Evolutionary conservation across 2,888 invertebrate genomes (phyloP), one percentile per base, ranked within the genome.

Genomic region (Eupithecia insigniata): DNA sequence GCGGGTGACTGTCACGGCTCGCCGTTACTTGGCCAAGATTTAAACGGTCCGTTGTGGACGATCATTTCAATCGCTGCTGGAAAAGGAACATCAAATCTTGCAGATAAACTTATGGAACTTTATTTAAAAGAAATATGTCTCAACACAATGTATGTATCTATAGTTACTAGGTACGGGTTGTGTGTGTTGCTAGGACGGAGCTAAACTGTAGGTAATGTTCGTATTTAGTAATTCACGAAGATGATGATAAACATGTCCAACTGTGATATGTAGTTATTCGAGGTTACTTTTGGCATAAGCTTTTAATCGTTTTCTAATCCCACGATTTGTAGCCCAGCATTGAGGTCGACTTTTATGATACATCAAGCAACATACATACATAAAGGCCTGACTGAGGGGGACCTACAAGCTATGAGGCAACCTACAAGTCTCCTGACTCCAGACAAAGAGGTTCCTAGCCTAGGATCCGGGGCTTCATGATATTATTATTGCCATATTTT

Each of bases 311-410:
- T 61, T 61, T 61, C 60, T 61, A 61, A 61, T 61, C 1, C 60
- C 60, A 61, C 60, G 60, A 61, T 61, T 32, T 61, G 60, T 61
- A 28, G 60, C 30, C 58, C 58, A 26, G 26, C 28, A 55, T 58
- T 26, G 58, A 58, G 26, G 26, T 58, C 16, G 16, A 14, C 58
- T 58, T 58, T 58, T 58, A 58, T 58, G 22, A 58, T 28, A 28
- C 14, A 28, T 28, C 5, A 58, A 16, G 43, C 43, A 5, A 12
- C 36, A 1, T 43, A 43, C 43, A 1, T 39, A 18, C 43, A 14
- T 39, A 16, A 12, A 18, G 43, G 16, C 14, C 4, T 3, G 5
- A 28, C 28, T 26, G 55, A 3, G 12, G 1, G n/a, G 8, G 6
- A 46, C 7, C n/a, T 43, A 39, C 39, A 39, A 6, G 18, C 6